Base-by-base conservation (phyloP, 2,113 vertebrate species). In the Colius striatus region DNA sequence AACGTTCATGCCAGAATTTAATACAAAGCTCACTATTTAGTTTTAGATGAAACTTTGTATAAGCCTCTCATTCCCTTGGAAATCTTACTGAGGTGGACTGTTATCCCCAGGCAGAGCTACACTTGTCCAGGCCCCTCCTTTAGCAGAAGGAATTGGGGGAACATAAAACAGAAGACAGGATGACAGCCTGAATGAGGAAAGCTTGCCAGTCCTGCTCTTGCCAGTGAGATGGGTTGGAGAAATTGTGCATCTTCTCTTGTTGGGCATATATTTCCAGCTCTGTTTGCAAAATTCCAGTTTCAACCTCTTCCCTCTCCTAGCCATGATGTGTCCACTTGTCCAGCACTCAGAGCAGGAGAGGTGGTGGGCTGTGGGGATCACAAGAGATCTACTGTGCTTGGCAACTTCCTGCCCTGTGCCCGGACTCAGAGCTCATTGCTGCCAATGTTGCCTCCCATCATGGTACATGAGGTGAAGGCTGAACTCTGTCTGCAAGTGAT, bases 261-360 rank as follows among this genome's bases (percentile, higher is more conserved):
- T 8, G n/a, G 18, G 13, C 11, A 13, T 5, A 11, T 23, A 10
- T 38, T 93, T 81, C 16, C 41, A 66, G 15, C 27, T 70, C 51
- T 20, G 27, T 8, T 30, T 58, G 23, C 41, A 74, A 74, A 74
- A 57, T 50, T 54, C 11, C 13, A 22, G 8, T 77, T 89, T 73
- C 9, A 13, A 7, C 3, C 3, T 6, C 8, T 84, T 86, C 73
- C 30, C 5, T 21, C 10, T 66, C 36, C 36, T 58, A 36, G 34
- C 27, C 50, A 29, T 0, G 1, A 13, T 0, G 1, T 2, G 9
- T 21, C 29, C 32, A 18, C 26, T 80, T 51, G 20, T 80, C 41
- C 68, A 45, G 53, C 0, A 0, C 25, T n/a, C 6, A 9, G 10
- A 68, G 57, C 9, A 63, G 63, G 34, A 60, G 41, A 78, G 32